Evolutionary conservation across 2,113 vertebrate genomes (phyloP).

Genomic region (Ptychochromis oligacanthus): DNA sequence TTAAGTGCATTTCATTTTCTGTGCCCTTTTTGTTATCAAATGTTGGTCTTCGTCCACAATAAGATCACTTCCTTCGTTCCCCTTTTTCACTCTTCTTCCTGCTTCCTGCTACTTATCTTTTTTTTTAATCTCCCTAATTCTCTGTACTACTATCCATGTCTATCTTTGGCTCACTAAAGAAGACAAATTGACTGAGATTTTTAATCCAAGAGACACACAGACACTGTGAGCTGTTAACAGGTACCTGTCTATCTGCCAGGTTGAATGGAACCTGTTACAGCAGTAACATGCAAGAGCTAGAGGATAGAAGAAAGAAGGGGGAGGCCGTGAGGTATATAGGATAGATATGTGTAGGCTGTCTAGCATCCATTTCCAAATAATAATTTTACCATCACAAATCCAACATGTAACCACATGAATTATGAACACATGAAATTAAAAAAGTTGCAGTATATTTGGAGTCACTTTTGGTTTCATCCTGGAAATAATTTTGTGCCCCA

Average conservation of each 20-base stretch:
- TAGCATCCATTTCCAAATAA: not conserved
- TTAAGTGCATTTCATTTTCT: not conserved
- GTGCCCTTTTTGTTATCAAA: not conserved
- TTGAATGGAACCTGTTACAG: slow-evolving; percentile 37
- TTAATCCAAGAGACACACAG: slow-evolving; percentile 68
- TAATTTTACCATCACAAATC: not conserved
- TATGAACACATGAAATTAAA: not conserved
- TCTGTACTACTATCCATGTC: slow-evolving; percentile 31
- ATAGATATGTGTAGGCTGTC: not conserved
- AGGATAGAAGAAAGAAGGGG: not conserved
- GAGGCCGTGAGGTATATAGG: not conserved
- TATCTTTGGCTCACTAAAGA: slow-evolving; percentile 61
- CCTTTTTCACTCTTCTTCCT: not conserved
- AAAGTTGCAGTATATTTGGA: slow-evolving; percentile 16
- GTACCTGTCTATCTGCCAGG: slow-evolving; percentile 56
- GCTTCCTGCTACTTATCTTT: slow-evolving; percentile 12
- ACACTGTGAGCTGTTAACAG: slow-evolving; percentile 62
- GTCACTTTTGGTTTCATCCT: not conserved
- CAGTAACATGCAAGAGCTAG: slow-evolving; percentile 1
- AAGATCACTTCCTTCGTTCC: not conserved
- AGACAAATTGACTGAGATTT: slow-evolving; percentile 71
- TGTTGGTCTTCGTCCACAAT: not conserved
- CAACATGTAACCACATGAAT: not conserved
- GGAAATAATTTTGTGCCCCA: slow-evolving; percentile 26
- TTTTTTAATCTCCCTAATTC: slow-evolving; percentile 16